Percentiles rank a stretch among this genome's conserved stretches.
These are phyloP conservation scores for Elgonia sp. DNA, from an alignment of 2,888 invertebrate genomes.

Conservation along the genomic window DNA sequence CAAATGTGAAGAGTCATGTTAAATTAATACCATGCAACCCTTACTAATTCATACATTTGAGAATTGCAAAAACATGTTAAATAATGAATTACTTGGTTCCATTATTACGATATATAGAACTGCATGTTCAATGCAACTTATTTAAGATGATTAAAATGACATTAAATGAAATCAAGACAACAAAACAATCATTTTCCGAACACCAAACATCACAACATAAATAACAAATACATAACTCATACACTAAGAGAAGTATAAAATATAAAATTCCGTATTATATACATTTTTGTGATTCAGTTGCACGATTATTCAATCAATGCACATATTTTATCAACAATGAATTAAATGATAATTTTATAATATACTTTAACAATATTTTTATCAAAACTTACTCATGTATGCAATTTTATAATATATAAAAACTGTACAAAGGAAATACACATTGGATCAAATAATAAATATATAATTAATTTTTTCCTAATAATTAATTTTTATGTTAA, in stretches of 20 bases:
- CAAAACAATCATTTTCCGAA: not conserved
- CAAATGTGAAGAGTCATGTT: not conserved
- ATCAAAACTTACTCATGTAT: too few relatives aligned
- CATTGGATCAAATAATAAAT: too few relatives aligned
- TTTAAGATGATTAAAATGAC: not conserved
- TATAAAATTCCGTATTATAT: not conserved
- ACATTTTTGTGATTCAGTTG: not conserved
- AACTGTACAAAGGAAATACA: too few relatives aligned
- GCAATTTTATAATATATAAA: too few relatives aligned
- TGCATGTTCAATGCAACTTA: not conserved
- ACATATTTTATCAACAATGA: not conserved
- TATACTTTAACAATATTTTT: too few relatives aligned
- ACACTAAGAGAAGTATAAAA: conserved; percentile 14
- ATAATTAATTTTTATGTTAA: too few relatives aligned
- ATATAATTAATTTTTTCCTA: too few relatives aligned
- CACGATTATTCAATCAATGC: not conserved
- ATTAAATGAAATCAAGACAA: not conserved
- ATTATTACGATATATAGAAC: not conserved
- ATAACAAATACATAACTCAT: conserved; percentile 9
- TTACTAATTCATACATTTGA: conserved; percentile 11
- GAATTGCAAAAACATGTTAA: conserved; percentile 10
- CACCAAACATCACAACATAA: conserved; percentile 11
- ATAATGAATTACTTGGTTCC: not conserved
- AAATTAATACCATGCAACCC: not conserved
- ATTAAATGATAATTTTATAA: not conserved